Base-by-base conservation (phyloP, 2,113 vertebrate genomes). In the Hypanus sabinus region DNA sequence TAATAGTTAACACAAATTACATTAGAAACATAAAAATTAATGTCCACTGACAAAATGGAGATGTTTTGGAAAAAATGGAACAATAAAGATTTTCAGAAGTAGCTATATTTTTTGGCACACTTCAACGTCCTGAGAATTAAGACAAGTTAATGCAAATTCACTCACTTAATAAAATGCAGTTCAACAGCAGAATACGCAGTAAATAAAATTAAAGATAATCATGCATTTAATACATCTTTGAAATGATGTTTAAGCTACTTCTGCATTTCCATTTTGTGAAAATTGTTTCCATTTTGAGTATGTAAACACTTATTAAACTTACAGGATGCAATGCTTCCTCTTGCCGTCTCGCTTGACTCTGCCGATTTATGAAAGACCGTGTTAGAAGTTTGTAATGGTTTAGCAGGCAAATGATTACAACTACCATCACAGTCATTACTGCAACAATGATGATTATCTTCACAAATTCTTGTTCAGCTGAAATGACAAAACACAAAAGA, bases 391-490 rank as follows among this genome's bases (percentile, higher is more conserved):
- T 99, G 97, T 99, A 99, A 97, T 99, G 98, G 96, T 98, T 99
- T 96, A 99, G 97, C 96, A 99, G 96, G 96, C 98, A 99, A 96
- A 99, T 97, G 96, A 99, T 98, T 94, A 99, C 98, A 95, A 99
- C 97, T 92, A 99, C 98, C 98, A 99, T 99, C 97, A 99, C 98
- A 27, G 98, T 99, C 97, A 99, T 98, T 96, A 98, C 98, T 96
- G 99, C 98, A 7, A 99, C 97, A 94, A 99, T 98, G 95, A 99
- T 97, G 96, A 99, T 97, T 95, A 99, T 98, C 96, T 99, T 98
- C 97, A 99, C 97, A 95, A 99, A 99, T 96, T 99, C 98, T 98
- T 99, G 97, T 97, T 99, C 98, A 97, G 99, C 99, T 99, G 96
- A 60, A 94, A 95, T 1, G 20, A 92, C 55, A 96, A n/a, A 94